Evolutionary conservation across 2,113 vertebrate genomes (phyloP).

Genomic region (Pandion haliaetus): DNA sequence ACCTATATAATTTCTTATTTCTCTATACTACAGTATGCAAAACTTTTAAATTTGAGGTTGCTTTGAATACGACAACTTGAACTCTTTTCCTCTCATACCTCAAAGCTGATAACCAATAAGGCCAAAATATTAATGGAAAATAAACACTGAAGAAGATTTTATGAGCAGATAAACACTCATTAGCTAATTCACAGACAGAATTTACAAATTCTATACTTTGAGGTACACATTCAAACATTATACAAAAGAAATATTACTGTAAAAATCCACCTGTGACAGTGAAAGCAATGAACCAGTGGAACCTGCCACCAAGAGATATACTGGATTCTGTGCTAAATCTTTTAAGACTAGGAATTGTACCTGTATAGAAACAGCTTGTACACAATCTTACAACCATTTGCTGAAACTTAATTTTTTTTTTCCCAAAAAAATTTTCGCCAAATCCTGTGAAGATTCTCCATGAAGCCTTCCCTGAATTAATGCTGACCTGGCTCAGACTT

Average conservation of each 20-base stretch:
- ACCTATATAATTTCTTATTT: neutral
- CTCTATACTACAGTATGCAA: neutral
- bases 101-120: neutral
- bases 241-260: neutral
- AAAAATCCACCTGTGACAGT: neutral
- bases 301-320: neutral
- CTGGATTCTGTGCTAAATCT: neutral
- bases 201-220: neutral
- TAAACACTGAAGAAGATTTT: neutral
- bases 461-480: neutral
- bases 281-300: neutral
- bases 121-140: neutral
- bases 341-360: neutral
- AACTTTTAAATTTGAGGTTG: neutral
- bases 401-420: neutral
- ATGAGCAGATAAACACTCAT: neutral
- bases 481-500: neutral
- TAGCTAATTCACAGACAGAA: neutral
- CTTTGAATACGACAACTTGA: neutral
- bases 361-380: neutral
- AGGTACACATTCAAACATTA: neutral
- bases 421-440: rapidly evolving
- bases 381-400: neutral
- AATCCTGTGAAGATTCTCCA: neutral
- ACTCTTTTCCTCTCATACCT: neutral